These are phyloP conservation scores for Sceloporus tristichus DNA, from an alignment of 2,113 vertebrate genomes.

Conservation along the genomic window DNA sequence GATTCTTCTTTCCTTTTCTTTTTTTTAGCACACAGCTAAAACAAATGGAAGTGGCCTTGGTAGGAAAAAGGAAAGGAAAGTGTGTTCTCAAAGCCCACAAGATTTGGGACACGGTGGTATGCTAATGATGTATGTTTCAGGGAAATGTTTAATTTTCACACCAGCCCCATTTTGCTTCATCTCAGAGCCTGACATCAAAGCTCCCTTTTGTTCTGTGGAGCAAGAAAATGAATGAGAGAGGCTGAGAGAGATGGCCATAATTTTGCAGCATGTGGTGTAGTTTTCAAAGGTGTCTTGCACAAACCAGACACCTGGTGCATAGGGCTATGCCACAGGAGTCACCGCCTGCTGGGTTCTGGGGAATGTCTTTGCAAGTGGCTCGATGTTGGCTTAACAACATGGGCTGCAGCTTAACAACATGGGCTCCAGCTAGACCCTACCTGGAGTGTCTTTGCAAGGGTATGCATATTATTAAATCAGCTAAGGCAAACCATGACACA, in stretches of 20 bases:
- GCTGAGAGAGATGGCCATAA: not conserved
- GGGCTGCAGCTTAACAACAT: not conserved
- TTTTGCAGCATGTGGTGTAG: not conserved
- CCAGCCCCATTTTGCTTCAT: constrained; percentile 16
- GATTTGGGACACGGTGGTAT: not conserved
- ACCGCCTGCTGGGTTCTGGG: not conserved
- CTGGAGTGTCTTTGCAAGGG: no score
- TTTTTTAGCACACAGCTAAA: not conserved
- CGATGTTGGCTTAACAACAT: constrained; percentile 14
- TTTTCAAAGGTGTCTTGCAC: constrained; percentile 18
- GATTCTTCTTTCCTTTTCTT: no score
- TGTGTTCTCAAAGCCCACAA: constrained; percentile 6
- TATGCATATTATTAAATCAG: not conserved
- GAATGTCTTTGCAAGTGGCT: not conserved
- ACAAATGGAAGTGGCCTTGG: constrained; percentile 3
- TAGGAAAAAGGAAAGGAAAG: not conserved
- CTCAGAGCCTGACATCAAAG: constrained; percentile 15
- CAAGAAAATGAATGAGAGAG: no score
- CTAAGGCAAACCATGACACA: not conserved
- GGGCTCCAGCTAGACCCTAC: not conserved
- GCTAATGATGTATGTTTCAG: not conserved
- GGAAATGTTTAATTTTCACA: constrained; percentile 26
- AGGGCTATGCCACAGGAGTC: not conserved
- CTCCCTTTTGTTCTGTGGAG: constrained; percentile 8
- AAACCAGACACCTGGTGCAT: constrained; percentile 20